Evolutionary conservation across 2,113 vertebrate genomes (phyloP).

Genomic region (Egretta garzetta): DNA sequence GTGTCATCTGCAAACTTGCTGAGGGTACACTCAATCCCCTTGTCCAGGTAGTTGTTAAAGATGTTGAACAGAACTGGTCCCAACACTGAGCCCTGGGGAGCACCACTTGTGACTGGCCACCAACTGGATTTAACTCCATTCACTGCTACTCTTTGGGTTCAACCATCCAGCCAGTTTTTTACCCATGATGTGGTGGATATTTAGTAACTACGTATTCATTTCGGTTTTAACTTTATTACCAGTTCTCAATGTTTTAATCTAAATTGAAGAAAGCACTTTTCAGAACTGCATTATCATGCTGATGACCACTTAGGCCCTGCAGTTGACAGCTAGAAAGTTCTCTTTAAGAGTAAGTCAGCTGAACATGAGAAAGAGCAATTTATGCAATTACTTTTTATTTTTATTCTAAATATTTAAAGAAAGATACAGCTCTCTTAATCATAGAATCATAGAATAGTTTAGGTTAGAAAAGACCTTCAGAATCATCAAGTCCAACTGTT

Average conservation of each 20-base stretch:
- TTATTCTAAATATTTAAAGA: not conserved
- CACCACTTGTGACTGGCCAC: not conserved
- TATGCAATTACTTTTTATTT: not conserved
- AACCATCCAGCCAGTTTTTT: not conserved
- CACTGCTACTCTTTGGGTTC: not conserved
- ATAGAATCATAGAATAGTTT: no score
- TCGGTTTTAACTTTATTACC: not conserved
- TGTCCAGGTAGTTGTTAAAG: not conserved
- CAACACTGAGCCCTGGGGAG: not conserved
- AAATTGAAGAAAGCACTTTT: not conserved
- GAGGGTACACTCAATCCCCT: not conserved
- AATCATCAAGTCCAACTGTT: no score
- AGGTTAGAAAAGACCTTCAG: no score
- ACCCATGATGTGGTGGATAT: not conserved
- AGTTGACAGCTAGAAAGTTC: not conserved
- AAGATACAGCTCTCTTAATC: not conserved
- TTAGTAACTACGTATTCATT: not conserved
- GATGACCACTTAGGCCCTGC: not conserved
- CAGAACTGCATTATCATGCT: not conserved
- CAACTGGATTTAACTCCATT: not conserved
- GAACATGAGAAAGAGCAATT: not conserved
- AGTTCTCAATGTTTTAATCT: not conserved
- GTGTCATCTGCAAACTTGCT: not conserved
- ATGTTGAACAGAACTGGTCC: not conserved
- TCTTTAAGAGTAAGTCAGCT: not conserved